Evolutionary conservation across 2,888 invertebrate species (phyloP), one percentile per base, ranked within the genome.

Genomic region (Serripes groenlandicus): DNA sequence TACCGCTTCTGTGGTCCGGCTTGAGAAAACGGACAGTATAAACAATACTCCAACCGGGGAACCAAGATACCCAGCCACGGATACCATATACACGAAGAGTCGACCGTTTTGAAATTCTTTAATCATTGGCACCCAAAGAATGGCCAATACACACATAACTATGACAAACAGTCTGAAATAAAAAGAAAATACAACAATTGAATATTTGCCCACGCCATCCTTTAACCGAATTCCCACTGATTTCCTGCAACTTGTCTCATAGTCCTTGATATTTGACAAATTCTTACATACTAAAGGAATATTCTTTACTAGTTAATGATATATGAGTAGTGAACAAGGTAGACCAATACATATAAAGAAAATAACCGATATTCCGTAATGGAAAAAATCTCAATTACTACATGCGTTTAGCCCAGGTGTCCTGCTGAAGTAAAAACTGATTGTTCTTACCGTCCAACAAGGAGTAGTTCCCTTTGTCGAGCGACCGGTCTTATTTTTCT

Each of bases 91-190:
- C 34, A 85, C 84, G 69, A 91, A 92, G 26, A 92, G 81, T 42
- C 90, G 89, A 1, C 92, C 92, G 37, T 91, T 90, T 37, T 91
- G 89, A 21, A 91, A 90, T 3, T 89, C 89, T 75, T 91, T 91
- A 9, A 92, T 89, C 75, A 92, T 77, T 0, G 92, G 92, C 7
- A 92, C 83, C 92, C 92, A 92, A 4, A 92, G 84, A 9, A 92
- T 88, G 64, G 90, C 90, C 3, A 91, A 56, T 5, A 73, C 86
- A 79, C 91, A 91, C 85, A 92, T 85, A 0, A 88, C 62, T 11
- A 91, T 62, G 11, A 92, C 87, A 60, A 90, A 90, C 18, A 90
- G 62, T 60, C 90, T 91, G 81, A 49, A 74, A 76, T 32, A 23
- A 30, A 32, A 7, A 21, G 23, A 32, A 28, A 15, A 68, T 11